Base-by-base conservation (phyloP, 2,113 vertebrate genomes). In the Leucoraja erinaceus region DNA sequence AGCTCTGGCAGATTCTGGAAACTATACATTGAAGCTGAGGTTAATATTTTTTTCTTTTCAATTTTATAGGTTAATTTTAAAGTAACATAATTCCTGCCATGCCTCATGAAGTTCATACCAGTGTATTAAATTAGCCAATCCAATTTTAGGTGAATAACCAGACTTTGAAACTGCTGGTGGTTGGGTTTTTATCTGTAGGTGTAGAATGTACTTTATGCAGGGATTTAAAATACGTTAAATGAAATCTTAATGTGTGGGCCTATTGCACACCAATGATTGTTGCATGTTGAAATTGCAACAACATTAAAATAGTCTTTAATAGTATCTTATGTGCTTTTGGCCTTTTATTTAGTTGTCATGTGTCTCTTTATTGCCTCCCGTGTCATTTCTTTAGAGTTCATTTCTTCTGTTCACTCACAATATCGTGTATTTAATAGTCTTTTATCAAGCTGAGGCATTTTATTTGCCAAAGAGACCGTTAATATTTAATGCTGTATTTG, bases 351-450 rank as follows among this genome's bases (percentile, higher is more conserved):
- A 98, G 98, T 99, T 99, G 98, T 99, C 97, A 95, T 94, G 99
- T 99, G 98, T 99, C 98, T 98, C 99, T 99, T 99, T 99, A 98
- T 99, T 99, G 99, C 98, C 99, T 99, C 99, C 98, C 95, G 98
- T 99, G 98, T 99, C 98, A 97, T 98, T 99, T 99, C 98, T 98
- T 99, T 98, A 97, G 97, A 97, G 96, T 96, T 98, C 95, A 93
- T 95, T 97, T 96, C 96, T 96, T 96, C 95, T 95, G 96, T 91
- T 91, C 90, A 91, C 90, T 91, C 90, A 91, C 90, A 91, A 38
- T 91, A 91, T 54, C 66, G 72, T 91, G 90, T 91, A 91, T 91
- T 91, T 91, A 91, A 91, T 91, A 72, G 90, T 72, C 22, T 72
- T 28, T 90, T 83, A 83, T 90, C 66, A 31, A 47, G 66, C 66